A percentile compares a stretch with the other conserved stretches of the same genome.
Conservation (phyloP, 2,888 invertebrate genomes). For the Ormyrus labotus region DNA sequence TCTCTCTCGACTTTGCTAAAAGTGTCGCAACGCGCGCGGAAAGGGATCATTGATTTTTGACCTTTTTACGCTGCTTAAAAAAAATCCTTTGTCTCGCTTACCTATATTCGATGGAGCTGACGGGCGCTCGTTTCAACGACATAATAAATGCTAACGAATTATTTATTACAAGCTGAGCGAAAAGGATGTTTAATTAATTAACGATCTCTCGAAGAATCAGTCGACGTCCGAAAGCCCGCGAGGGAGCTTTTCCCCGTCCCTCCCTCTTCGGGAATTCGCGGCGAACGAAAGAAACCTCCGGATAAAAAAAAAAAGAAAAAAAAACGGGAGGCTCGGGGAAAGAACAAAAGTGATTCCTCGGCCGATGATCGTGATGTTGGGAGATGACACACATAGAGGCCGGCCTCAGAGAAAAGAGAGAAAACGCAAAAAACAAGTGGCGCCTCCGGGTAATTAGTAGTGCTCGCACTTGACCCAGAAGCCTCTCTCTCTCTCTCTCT, state of each 20-base stretch:
- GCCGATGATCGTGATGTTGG: not conserved
- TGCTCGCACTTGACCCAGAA: constrained; percentile 67
- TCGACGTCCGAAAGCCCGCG: too few species aligned
- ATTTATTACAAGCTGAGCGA: too few species aligned
- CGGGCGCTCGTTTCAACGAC: too few species aligned
- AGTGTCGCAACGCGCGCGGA: not conserved
- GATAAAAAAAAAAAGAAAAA: not conserved
- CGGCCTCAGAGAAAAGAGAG: not conserved
- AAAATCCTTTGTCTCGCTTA: too few species aligned
- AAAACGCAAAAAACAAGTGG: constrained; percentile 51
- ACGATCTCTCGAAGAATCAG: too few species aligned
- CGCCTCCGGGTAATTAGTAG: constrained; percentile 65
- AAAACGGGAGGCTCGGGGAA: not conserved
- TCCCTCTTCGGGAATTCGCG: too few species aligned
- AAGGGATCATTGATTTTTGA: not conserved
- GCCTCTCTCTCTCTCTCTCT: not conserved
- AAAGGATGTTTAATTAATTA: too few species aligned
- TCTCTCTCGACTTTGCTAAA: not conserved
- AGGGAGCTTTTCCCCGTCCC: too few species aligned
- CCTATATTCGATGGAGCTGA: too few species aligned
- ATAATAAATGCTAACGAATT: too few species aligned
- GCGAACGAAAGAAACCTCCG: too few species aligned
- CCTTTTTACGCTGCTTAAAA: too few species aligned
- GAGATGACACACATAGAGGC: not conserved
- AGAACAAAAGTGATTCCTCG: not conserved